Base-by-base conservation (phyloP, 2,888 invertebrate species). In the Synanthedon myopaeformis region DNA sequence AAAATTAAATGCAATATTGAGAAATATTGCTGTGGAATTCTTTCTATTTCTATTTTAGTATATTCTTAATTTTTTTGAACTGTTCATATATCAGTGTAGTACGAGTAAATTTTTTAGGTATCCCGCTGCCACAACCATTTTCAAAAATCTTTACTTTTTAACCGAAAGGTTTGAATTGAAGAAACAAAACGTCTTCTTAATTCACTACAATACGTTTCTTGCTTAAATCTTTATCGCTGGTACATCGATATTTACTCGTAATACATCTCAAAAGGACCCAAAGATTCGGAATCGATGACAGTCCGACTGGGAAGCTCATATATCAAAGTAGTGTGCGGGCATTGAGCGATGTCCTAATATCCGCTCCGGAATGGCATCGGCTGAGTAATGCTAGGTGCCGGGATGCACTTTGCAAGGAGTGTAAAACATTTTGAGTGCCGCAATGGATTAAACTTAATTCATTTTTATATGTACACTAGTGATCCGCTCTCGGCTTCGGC, bases 271-370 rank as follows among this genome's bases (percentile, higher is more conserved):
- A 8, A 13, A 5, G 12, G 45, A 45, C 6, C n/a, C 14, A 45
- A 45, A 45, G 45, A 12, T 45, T 45, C 45, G 13, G 45, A 66
- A 61, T 61, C 59, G 63, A 61, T 58, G 63, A 62, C 64, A 63
- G 63, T 59, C 56, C 55, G 53, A 63, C 66, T 53, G 56, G 51
- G 55, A 55, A 58, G 60, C 54, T 62, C 64, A 64, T 79, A 74
- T 70, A 77, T 79, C 76, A 78, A 62, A 63, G 65, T 59, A 55
- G 11, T 19, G 11, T 49, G 60, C 66, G 74, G 72, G 72, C 71
- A 68, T 69, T 82, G 83, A 83, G 70, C 71, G 81, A 83, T 83
- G 76, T 68, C 69, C 73, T 77, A 82, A 83, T 83, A 83, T 83
- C 83, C 82, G 81, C 71, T 61, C 61, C 66, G 72, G 69, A 81